These are phyloP conservation scores for Florisuga fusca DNA, from an alignment of 2,797 vertebrate species.

Conservation along the genomic window DNA sequence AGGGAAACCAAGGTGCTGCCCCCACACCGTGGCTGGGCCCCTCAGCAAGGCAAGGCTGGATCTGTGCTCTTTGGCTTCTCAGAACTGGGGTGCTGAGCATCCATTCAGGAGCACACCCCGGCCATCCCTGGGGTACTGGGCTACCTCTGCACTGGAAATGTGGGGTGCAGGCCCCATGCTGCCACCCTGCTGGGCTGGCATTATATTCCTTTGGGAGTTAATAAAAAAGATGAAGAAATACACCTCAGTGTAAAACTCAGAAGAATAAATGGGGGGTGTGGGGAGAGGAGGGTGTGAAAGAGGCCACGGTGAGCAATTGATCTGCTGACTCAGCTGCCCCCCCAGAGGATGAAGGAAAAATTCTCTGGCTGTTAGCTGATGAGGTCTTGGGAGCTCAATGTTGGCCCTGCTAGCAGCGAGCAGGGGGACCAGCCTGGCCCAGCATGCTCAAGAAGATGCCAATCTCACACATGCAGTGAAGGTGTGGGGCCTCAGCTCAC, in stretches of 20 bases:
- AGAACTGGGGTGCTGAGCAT: not conserved
- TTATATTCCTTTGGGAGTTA: not conserved
- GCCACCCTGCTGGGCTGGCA: accelerated
- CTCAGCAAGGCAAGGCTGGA: not conserved
- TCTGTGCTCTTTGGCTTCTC: not conserved
- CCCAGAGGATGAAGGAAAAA: not conserved
- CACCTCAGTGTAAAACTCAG: not conserved
- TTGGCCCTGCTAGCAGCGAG: not conserved
- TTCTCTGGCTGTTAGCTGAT: accelerated
- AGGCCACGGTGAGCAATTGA: not conserved
- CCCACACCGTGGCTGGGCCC: accelerated
- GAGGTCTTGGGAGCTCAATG: accelerated
- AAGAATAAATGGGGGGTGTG: accelerated
- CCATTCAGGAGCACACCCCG: accelerated
- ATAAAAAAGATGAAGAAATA: not conserved
- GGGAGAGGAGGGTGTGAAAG: not conserved
- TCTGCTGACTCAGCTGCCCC: not conserved
- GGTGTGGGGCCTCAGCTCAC: not conserved
- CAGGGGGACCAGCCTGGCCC: accelerated
- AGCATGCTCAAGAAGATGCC: accelerated
- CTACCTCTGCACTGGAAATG: not conserved
- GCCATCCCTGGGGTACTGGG: not conserved
- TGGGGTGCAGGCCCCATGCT: not conserved
- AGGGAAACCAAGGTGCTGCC: not conserved
- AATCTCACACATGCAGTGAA: not conserved